Evolutionary conservation across 1,140 invertebrate species (phyloP).

Genomic region (Diorhabda sublineata): DNA sequence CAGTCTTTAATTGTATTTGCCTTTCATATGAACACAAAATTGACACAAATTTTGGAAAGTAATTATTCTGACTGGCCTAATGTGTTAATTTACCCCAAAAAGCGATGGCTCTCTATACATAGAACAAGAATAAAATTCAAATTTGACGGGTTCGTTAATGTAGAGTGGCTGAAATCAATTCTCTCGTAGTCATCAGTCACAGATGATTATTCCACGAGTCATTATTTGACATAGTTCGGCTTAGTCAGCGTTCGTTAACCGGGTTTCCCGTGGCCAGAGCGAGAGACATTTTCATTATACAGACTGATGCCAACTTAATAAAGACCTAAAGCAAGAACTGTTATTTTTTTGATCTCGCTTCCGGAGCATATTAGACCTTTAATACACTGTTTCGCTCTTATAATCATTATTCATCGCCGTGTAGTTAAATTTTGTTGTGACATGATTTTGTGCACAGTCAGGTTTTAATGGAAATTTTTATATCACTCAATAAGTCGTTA

Average conservation of each 20-base stretch:
- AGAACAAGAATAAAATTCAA: conserved; percentile 1
- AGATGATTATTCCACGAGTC: conserved; percentile 30
- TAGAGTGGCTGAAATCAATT: conserved; percentile 37
- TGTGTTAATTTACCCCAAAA: not conserved
- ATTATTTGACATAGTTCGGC: conserved; percentile 28
- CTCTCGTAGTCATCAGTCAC: conserved; percentile 33
- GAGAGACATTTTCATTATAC: not conserved
- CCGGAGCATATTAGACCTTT: conserved; percentile 10
- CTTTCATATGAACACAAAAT: too few species aligned
- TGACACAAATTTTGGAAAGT: too few species aligned
- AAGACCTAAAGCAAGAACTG: conserved; percentile 5
- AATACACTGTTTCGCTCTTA: conserved; percentile 11
- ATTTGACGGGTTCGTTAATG: conserved; percentile 29
- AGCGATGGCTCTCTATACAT: not conserved
- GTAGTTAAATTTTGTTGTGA: conserved; percentile 5
- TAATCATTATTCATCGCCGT: conserved; percentile 5
- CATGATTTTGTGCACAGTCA: conserved; percentile 1
- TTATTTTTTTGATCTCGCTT: not conserved
- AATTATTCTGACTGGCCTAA: not conserved
- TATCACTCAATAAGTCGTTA: too few species aligned
- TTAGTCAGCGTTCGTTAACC: conserved; percentile 33
- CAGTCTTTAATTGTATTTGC: too few species aligned
- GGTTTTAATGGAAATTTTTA: not conserved
- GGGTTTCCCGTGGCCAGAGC: not conserved
- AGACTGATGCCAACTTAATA: conserved; percentile 19